Evolutionary conservation across 2,113 vertebrate species (phyloP).

Genomic region (Pangasianodon gigas): DNA sequence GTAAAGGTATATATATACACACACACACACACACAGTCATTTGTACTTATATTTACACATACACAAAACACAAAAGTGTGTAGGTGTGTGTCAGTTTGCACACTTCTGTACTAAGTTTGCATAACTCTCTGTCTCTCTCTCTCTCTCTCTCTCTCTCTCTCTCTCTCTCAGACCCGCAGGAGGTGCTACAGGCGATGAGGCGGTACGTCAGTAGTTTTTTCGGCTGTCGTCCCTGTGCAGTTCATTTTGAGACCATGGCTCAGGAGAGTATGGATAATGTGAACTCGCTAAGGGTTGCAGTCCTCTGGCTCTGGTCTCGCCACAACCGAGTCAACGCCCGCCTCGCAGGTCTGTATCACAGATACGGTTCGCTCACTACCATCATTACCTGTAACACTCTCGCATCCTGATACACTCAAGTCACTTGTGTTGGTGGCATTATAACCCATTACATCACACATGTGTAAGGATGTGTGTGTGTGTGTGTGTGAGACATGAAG

Average conservation of each 20-base stretch:
- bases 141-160: neutral
- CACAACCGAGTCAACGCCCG: conserved; percentile 91
- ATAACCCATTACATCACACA: too few relatives aligned
- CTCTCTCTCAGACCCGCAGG: conserved; percentile 22
- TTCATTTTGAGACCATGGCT: conserved; percentile 89
- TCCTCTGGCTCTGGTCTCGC: conserved; percentile 87
- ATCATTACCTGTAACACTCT: neutral
- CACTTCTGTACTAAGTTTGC: neutral
- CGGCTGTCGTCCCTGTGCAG: conserved; percentile 81
- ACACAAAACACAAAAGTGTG: neutral
- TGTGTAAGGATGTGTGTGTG: too few relatives aligned
- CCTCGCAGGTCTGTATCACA: conserved; percentile 76
- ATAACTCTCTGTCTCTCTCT: neutral
- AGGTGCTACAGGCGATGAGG: conserved; percentile 64
- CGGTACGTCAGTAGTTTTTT: conserved; percentile 79
- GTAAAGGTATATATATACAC: neutral
- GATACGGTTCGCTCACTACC: neutral
- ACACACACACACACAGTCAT: neutral
- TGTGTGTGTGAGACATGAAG: too few relatives aligned
- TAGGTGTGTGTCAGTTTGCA: neutral
- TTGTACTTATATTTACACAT: neutral
- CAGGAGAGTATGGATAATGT: conserved; percentile 71
- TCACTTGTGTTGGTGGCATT: neutral
- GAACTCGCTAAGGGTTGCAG: conserved; percentile 48
- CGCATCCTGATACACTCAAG: neutral